Percentiles rank a stretch among this genome's conserved stretches.
These are phyloP conservation scores for Dinoponera quadriceps DNA, from an alignment of 1,140 invertebrate species.

Conservation along the genomic window DNA sequence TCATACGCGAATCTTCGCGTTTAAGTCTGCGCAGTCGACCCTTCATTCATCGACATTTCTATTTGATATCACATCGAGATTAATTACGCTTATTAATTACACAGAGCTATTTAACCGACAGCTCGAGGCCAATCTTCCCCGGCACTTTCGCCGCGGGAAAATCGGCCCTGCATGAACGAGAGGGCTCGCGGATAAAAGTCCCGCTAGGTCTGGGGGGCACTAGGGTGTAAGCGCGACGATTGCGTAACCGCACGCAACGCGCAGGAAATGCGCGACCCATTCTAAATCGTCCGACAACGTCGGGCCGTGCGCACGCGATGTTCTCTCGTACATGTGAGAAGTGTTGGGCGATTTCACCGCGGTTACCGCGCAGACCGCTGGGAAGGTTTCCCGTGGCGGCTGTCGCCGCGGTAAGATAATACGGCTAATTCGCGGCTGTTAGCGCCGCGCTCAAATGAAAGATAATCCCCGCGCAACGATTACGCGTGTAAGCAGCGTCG, in stretches of 20 bases:
- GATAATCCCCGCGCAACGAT: background rate
- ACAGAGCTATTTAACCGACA: too few relatives aligned
- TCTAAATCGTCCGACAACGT: background rate
- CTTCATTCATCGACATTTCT: too few relatives aligned
- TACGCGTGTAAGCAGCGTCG: too few relatives aligned
- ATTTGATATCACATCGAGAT: too few relatives aligned
- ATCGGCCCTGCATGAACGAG: background rate
- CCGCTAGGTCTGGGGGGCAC: background rate
- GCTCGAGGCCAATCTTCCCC: too few relatives aligned
- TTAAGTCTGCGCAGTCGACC: too few relatives aligned
- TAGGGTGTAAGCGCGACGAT: background rate
- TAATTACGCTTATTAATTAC: too few relatives aligned
- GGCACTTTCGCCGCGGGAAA: too few relatives aligned
- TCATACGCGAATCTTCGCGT: too few relatives aligned
- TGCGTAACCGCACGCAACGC: constrained; percentile 1
- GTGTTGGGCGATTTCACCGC: constrained; percentile 26
- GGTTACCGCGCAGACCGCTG: constrained; percentile 2
- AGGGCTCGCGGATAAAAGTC: background rate
- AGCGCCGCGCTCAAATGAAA: background rate
- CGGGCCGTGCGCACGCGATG: constrained; percentile 21
- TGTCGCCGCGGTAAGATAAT: background rate
- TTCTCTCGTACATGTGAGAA: constrained; percentile 4
- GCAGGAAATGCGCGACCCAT: constrained; percentile 21
- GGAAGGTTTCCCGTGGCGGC: constrained; percentile 10
- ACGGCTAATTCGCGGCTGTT: background rate